Evolutionary conservation across 2,113 vertebrate species (phyloP), one percentile per base, ranked within the genome.

Genomic region (Protomyctophum bolini): DNA sequence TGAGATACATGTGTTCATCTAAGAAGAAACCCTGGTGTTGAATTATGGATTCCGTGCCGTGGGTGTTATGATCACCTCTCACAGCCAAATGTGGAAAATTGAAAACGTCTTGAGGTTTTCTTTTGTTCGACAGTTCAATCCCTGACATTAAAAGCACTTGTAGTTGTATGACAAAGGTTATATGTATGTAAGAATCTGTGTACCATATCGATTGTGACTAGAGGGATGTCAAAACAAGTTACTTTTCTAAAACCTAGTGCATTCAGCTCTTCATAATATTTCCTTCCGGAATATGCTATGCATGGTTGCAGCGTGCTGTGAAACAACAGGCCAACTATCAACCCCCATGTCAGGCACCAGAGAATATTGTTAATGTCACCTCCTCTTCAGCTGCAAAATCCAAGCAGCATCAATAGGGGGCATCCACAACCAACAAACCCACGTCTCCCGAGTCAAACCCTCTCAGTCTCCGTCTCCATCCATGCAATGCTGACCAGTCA

Each of bases 21-120:
- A 47, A 33, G 2, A 66, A 51, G 58, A 54, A 41, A 63, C 10
- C 57, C 15, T 41, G 11, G 52, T 63, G 51, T 10, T 66, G 68
- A 70, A 50, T 83, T 68, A 76, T 57, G 56, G 55, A 63, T 64
- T 58, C 8, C 8, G 58, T 41, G 63, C 49, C 54, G 58, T 58
- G 2, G 2, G 33, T n/a, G 14, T n/a, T 41, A 21, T 11, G 10
- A 21, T n/a, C 49, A 11, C 48, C 45, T 4, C 21, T 9, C 52
- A 12, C 58, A 49, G 63, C 63, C 68, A 8, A 73, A 76, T 65
- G 75, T 54, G 12, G 10, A 12, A n/a, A 11, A n/a, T n/a, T 11
- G 49, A 75, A 63, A 70, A 75, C 65, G 58, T 41, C 33, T 41
- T 41, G 33, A 41, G 33, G 33, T 41, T 41, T 41, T 41, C n/a